Evolutionary conservation across 2,888 invertebrate genomes (phyloP).

Genomic region (Teinopalpus imperialis): DNA sequence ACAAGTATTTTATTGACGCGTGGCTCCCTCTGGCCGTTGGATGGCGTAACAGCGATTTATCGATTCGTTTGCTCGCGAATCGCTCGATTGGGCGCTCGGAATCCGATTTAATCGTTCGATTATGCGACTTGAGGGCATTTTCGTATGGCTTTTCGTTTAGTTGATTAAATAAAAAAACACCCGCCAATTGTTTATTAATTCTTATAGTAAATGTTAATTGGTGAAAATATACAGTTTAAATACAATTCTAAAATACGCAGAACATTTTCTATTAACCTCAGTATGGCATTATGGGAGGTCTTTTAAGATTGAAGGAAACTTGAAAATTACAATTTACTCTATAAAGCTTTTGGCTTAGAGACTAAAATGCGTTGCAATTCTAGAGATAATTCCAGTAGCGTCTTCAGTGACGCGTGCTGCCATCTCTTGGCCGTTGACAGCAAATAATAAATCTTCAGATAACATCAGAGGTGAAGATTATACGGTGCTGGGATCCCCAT

Average conservation of each 20-base stretch:
- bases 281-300: conserved; percentile 38
- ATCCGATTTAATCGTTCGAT: conserved; percentile 55
- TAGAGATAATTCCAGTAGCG: conserved; percentile 61
- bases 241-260: conserved; percentile 8
- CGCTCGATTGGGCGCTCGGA: conserved; percentile 57
- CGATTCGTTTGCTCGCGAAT: conserved; percentile 75
- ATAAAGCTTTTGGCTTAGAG: conserved; percentile 35
- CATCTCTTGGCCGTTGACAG: conserved; percentile 77
- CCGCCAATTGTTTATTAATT: conserved; percentile 1
- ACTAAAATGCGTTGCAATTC: conserved; percentile 38
- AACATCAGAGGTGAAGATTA: conserved; percentile 80
- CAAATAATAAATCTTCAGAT: conserved; percentile 78
- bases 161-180: conserved; percentile 23
- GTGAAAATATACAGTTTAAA: conserved; percentile 18
- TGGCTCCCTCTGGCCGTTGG: conserved; percentile 74
- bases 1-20: conserved; percentile 81
- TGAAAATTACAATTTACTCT: conserved; percentile 13
- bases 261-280: conserved; percentile 20
- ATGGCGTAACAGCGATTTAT: conserved; percentile 73
- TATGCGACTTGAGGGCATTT: conserved; percentile 56
- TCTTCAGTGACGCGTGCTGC: conserved; percentile 71
- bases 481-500: conserved; percentile 72
- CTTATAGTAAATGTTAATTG: background rate
- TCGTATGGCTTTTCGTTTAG: conserved; percentile 43
- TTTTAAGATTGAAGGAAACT: conserved; percentile 15